These are phyloP conservation scores for Adelges cooleyi DNA, from an alignment of 1,140 invertebrate species.

Conservation along the genomic window DNA sequence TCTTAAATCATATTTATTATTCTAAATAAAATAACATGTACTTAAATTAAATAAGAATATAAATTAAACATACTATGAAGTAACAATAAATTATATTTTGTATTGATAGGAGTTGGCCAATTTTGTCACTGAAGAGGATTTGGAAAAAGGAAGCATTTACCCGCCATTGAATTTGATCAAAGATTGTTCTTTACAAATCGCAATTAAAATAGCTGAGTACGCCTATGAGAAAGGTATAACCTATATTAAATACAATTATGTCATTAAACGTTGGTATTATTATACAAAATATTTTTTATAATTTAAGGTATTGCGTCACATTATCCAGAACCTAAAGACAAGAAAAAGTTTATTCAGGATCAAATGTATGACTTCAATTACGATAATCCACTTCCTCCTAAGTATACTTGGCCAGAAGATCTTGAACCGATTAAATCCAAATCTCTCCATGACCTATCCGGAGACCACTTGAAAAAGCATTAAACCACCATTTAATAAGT, in stretches of 20 bases:
- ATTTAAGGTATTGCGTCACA: conserved; percentile 65
- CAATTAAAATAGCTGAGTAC: conserved; percentile 54
- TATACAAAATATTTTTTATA: conserved; percentile 22
- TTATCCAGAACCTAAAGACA: conserved; percentile 71
- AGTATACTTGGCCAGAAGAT: conserved; percentile 55
- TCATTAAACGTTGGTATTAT: conserved; percentile 9
- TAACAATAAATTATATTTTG: not conserved
- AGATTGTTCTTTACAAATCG: conserved; percentile 61
- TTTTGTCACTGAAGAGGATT: conserved; percentile 53
- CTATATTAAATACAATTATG: conserved; percentile 1
- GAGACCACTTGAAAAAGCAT: conserved; percentile 31
- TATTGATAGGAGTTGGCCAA: conserved; percentile 57
- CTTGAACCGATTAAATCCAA: conserved; percentile 22
- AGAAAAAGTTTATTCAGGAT: conserved; percentile 55
- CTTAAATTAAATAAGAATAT: too few species aligned
- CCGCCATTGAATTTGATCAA: conserved; percentile 60
- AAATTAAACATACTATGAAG: not conserved
- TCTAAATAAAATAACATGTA: too few species aligned
- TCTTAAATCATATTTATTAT: too few species aligned
- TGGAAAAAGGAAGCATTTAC: conserved; percentile 61
- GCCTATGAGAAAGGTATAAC: conserved; percentile 50
- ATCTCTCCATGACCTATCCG: conserved; percentile 28
- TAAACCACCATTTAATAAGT: not conserved
- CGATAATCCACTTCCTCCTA: conserved; percentile 59
- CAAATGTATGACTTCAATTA: conserved; percentile 71